phyloP scores from a whole-genome alignment of 1,140 invertebrate species.

The Agraylea sexmaculata region DNA sequence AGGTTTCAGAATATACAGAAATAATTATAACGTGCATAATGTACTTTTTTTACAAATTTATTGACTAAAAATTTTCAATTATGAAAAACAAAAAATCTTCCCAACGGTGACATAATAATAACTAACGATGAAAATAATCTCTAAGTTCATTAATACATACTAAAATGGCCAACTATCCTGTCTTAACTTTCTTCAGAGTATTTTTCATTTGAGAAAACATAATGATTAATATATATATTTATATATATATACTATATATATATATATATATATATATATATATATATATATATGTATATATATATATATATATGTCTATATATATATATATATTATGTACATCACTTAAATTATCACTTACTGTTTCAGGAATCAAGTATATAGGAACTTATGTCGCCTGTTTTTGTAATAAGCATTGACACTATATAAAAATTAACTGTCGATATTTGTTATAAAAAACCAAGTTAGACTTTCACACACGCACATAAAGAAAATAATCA shows the following conservation, averaged over 20 bases:
- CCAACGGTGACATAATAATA: no score
- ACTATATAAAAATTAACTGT: conserved; percentile 8
- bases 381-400: conserved; percentile 22
- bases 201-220: background rate
- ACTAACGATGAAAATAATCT: no score
- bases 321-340: conserved; percentile 20
- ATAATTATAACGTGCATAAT: background rate
- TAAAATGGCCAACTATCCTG: conserved; percentile 4
- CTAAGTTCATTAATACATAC: conserved; percentile 1
- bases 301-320: conserved; percentile 19
- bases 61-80: no score
- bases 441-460: conserved; percentile 4
- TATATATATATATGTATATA: conserved; percentile 13
- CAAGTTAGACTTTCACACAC: background rate
- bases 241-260: conserved; percentile 5
- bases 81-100: no score
- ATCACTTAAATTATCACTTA: conserved; percentile 20
- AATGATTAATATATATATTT: conserved; percentile 8
- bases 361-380: conserved; percentile 23
- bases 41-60: background rate
- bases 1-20: background rate
- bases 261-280: conserved; percentile 9
- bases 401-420: no score
- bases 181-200: background rate
- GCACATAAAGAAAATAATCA: background rate